These are phyloP conservation scores for Polydrusus pterygomalis DNA, from an alignment of 2,888 invertebrate genomes.

Conservation along the genomic window DNA sequence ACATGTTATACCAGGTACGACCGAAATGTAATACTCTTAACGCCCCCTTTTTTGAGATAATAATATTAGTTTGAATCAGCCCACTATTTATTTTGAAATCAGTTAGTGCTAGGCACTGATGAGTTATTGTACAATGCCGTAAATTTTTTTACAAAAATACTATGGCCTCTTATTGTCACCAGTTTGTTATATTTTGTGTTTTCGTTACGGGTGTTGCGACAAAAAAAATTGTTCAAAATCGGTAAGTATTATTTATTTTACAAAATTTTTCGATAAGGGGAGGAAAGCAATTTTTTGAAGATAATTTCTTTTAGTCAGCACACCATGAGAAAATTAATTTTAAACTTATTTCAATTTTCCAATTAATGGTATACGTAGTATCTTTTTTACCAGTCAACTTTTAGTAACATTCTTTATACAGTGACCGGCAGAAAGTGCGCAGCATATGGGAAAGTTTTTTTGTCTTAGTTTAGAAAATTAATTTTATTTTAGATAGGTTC, in stretches of 20 bases:
- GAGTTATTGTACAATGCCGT: constrained; percentile 20
- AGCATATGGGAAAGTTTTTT: too few relatives aligned
- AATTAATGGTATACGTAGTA: too few relatives aligned
- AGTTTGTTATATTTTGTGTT: constrained; percentile 2
- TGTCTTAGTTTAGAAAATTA: too few relatives aligned
- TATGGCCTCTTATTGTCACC: constrained; percentile 11
- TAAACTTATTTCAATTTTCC: too few relatives aligned
- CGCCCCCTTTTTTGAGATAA: constrained; percentile 24
- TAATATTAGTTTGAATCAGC: constrained; percentile 10
- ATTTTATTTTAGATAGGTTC: too few relatives aligned
- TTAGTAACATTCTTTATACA: too few relatives aligned
- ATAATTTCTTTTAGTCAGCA: too few relatives aligned
- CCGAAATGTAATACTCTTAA: background rate
- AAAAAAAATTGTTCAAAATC: background rate
- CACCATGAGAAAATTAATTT: too few relatives aligned
- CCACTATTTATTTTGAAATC: background rate
- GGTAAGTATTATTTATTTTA: constrained; percentile 12
- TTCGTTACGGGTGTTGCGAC: background rate
- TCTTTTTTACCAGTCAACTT: too few relatives aligned
- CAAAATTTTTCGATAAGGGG: too few relatives aligned
- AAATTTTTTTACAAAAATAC: background rate
- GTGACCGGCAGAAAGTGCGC: too few relatives aligned
- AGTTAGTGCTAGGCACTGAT: constrained; percentile 18
- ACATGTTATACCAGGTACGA: constrained; percentile 9
- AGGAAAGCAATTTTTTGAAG: too few relatives aligned